A percentile compares a stretch with the other conserved stretches of the same genome.
These are phyloP conservation scores for Aphidoletes aphidimyza DNA, from an alignment of 2,888 invertebrate species.

Conservation along the genomic window DNA sequence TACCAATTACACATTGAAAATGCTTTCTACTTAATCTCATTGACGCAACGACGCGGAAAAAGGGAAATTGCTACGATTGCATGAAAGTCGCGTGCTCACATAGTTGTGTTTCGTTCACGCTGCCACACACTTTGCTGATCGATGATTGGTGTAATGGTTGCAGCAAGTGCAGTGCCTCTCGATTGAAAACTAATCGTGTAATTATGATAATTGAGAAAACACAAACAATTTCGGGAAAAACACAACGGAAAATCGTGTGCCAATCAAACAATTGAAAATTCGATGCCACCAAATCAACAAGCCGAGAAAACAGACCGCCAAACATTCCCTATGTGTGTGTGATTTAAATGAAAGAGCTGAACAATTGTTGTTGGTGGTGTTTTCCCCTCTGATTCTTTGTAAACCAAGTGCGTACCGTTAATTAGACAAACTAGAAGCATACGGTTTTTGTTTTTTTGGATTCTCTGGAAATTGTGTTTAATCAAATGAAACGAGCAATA, in stretches of 20 bases:
- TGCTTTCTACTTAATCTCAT: not conserved
- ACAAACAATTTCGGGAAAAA: not conserved
- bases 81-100: not conserved
- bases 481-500: not conserved
- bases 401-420: no score
- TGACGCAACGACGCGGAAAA: not conserved
- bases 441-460: not conserved
- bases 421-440: not conserved
- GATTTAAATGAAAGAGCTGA: no score
- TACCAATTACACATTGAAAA: not conserved
- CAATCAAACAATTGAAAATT: no score
- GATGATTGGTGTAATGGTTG: not conserved
- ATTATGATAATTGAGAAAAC: conserved; percentile 22
- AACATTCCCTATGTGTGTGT: no score
- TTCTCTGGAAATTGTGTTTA: not conserved
- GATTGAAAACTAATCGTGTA: conserved; percentile 17
- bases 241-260: no score
- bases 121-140: not conserved
- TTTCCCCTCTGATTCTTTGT: no score
- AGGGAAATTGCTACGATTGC: not conserved
- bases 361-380: no score
- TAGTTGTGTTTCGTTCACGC: no score
- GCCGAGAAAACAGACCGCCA: no score
- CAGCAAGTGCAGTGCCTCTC: not conserved
- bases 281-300: no score